Evolutionary conservation across 2,888 invertebrate species (phyloP), one percentile per base, ranked within the genome.

Genomic region (Fissipunctia ypsillon): DNA sequence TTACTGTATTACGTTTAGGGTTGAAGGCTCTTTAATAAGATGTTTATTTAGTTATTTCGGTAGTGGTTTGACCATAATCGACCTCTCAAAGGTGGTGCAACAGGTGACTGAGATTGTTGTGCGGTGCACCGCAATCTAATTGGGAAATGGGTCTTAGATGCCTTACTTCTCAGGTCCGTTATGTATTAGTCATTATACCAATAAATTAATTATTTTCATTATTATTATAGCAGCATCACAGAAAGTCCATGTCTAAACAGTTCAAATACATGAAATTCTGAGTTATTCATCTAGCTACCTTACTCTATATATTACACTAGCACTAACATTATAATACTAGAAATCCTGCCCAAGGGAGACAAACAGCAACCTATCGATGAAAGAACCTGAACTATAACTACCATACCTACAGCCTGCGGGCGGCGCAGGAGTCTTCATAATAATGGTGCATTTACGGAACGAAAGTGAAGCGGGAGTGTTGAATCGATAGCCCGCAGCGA

Each of bases 401-500:
- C 45, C 19, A 28, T 31, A 14, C 16, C 16, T 9, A 41, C 25
- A 60, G 71, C 71, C 75, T 25, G 25, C 60, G 48, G 59, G 19
- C 50, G 38, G 48, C 64, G 60, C 50, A 19, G 59, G 45, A 50
- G 70, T n/a, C 75, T 61, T 38, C 60, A 31, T 79, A 68, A 75
- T 75, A 57, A 80, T 54, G 25, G 59, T 45, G 50, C 56, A 63
- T 59, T 59, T 56, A 63, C 48, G 22, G 41, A 73, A 69, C 22
- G 66, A 83, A 83, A 73, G 69, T 67, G 66, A 79, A 59, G 73
- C 48, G 7, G 38, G 31, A 57, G 79, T 66, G 83, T 65, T 78
- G 83, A 78, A 65, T 54, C 48, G 68, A 69, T 43, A 57, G 65
- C 80, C 16, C 2, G 12, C 22, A 25, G 83, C 22, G n/a, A 3